Base-by-base conservation (phyloP, 2,797 vertebrate species). In the Lepilemur ruficaudatus region DNA sequence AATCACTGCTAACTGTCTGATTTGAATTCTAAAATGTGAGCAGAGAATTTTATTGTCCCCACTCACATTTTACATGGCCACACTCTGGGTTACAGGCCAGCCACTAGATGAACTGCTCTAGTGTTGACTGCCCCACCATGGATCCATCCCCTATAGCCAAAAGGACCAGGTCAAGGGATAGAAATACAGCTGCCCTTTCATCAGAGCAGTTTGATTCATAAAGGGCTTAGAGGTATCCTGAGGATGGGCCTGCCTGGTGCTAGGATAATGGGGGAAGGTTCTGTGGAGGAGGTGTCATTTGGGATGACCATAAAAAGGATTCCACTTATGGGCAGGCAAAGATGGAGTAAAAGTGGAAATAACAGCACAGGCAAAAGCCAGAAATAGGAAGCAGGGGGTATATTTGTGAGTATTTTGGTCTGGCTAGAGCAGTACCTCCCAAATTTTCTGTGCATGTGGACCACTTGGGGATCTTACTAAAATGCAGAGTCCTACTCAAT, bases 21-120 rank as follows among this genome's bases (percentile, higher is more conserved):
- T 65, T 89, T 78, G 55, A 89, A 83, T 93, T 95, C 67, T 96
- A 30, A 93, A 91, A 70, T 35, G 18, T 22, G 86, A 35, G 76
- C 9, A 83, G 41, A 89, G 41, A 52, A 91, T 88, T 88, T 43
- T 23, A 75, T 82, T 82, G 41, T 32, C 3, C 3, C 55, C 55
- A 46, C 41, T 93, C 61, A 57, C 38, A 86, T 79, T 89, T 83
- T 65, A 65, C 25, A 13, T 93, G 59, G 48, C 67, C 59, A 67
- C 8, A 81, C 28, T 57, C 46, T 22, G 9, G 52, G n/a, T 92
- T 70, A 55, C n/a, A 79, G 38, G 50, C 13, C 67, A 70, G 72
- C 35, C 41, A 80, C 90, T 43, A 32, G n/a, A 50, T 32, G 12
- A 23, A 50, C 7, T 46, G 17, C 32, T 57, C 67, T 50, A 28